Evolutionary conservation across 2,888 invertebrate species (phyloP).

Genomic region (Dynastes hyllus): DNA sequence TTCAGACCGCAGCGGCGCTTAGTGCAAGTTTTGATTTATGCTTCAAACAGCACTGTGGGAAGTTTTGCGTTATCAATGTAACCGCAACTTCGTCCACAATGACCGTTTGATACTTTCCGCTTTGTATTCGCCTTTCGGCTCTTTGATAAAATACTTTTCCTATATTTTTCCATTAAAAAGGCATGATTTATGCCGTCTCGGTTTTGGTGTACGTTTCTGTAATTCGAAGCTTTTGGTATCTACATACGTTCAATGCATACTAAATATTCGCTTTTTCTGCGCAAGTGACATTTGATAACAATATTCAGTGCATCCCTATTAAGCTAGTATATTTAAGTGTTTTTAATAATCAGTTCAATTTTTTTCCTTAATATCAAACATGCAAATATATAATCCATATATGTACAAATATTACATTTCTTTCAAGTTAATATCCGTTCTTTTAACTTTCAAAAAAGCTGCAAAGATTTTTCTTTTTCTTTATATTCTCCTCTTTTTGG

Average conservation of each 20-base stretch:
- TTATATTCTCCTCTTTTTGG: no score
- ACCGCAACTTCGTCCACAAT: constrained; percentile 64
- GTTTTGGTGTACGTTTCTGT: background rate
- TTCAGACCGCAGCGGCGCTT: constrained; percentile 57
- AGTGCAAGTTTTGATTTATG: constrained; percentile 67
- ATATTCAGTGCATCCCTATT: no score
- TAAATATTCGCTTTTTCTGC: background rate
- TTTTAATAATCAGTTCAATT: no score
- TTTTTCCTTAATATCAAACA: no score
- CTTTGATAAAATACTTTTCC: constrained; percentile 64
- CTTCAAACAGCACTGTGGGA: constrained; percentile 64
- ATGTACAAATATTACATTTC: no score
- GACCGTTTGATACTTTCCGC: constrained; percentile 67
- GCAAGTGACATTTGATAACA: no score
- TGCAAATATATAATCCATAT: no score
- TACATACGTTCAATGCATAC: background rate
- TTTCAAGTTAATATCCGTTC: no score
- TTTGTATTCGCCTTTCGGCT: constrained; percentile 62
- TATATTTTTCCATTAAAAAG: constrained; percentile 65
- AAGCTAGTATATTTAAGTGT: no score
- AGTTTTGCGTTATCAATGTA: constrained; percentile 67
- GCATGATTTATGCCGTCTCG: constrained; percentile 61
- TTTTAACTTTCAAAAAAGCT: no score
- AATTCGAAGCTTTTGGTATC: background rate
- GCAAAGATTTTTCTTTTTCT: no score